These are phyloP conservation scores for Enteromius treurensis DNA, from an alignment of 2,797 vertebrate genomes.

Conservation along the genomic window DNA sequence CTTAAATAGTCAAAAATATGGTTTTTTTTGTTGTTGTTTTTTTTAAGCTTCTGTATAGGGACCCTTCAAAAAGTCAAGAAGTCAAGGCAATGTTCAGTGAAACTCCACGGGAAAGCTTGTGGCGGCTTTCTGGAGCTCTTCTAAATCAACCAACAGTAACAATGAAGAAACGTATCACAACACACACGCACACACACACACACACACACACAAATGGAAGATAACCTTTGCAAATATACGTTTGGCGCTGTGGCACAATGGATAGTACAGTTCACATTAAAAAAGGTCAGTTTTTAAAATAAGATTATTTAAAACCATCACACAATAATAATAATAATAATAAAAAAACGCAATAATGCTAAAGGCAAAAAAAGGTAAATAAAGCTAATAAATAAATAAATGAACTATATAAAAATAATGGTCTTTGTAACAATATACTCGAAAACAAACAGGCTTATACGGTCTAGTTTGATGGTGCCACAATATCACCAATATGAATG, in stretches of 20 bases:
- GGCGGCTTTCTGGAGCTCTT: constrained; percentile 85
- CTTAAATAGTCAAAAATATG: constrained; percentile 96
- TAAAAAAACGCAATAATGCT: constrained; percentile 38
- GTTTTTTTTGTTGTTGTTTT: constrained; percentile 83
- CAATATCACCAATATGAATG: constrained; percentile 64
- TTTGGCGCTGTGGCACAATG: constrained; percentile 62
- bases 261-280: constrained; percentile 64
- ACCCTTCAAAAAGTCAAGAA: constrained; percentile 90
- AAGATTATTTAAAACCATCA: constrained; percentile 24
- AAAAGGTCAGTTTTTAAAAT: constrained; percentile 48
- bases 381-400: constrained; percentile 24
- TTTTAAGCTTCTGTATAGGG: constrained; percentile 80
- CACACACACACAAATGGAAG: constrained; percentile 68
- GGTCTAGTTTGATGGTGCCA: constrained; percentile 79
- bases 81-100: constrained; percentile 97
- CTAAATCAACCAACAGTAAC: constrained; percentile 84
- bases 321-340: constrained; percentile 41
- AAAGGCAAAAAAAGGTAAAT: constrained; percentile 71
- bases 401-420: constrained; percentile 46
- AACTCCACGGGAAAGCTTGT: constrained; percentile 85
- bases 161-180: constrained; percentile 75
- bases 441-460: constrained; percentile 66
- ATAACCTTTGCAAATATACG: constrained; percentile 57
- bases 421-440: constrained; percentile 39
- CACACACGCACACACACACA: constrained; percentile 67